Conservation (phyloP, 1,140 invertebrate species). For the Drosophila pandora region DNA sequence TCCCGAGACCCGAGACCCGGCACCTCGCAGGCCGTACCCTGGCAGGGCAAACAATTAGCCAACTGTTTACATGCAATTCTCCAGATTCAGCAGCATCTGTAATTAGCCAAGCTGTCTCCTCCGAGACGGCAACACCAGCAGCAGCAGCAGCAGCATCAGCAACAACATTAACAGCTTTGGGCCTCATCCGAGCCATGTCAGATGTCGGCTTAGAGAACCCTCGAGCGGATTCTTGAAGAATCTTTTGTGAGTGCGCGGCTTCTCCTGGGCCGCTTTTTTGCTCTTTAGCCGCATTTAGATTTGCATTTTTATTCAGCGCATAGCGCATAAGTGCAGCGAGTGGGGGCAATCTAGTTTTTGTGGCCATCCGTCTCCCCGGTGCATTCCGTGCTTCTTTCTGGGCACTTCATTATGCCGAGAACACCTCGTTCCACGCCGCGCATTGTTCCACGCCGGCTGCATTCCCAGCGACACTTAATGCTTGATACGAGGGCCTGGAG, state of each 20-base stretch:
- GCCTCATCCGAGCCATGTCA: slow-evolving; percentile 13
- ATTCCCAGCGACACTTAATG: background rate
- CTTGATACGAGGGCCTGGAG: background rate
- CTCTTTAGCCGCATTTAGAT: slow-evolving; percentile 74
- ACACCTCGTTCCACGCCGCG: slow-evolving; percentile 18
- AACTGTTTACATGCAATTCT: slow-evolving; percentile 62
- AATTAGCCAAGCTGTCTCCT: slow-evolving; percentile 60
- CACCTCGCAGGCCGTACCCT: slow-evolving; percentile 27
- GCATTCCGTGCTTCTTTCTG: slow-evolving; percentile 13
- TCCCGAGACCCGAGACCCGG: slow-evolving; percentile 31
- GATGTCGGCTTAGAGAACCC: slow-evolving; percentile 40
- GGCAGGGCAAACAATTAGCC: slow-evolving; percentile 67
- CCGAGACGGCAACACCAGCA: slow-evolving; percentile 46
- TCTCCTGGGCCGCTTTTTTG: slow-evolving; percentile 21
- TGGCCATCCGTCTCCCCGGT: slow-evolving; percentile 4
- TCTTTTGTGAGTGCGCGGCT: slow-evolving; percentile 40
- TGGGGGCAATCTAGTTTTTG: slow-evolving; percentile 51
- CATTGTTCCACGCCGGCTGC: slow-evolving; percentile 41
- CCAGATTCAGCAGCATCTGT: slow-evolving; percentile 49
- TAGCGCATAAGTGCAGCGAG: slow-evolving; percentile 67
- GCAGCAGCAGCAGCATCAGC: slow-evolving; percentile 19
- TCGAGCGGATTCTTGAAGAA: slow-evolving; percentile 40
- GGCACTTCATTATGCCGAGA: slow-evolving; percentile 42
- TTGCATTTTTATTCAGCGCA: slow-evolving; percentile 81
- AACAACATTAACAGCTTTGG: slow-evolving; percentile 11